phyloP scores from a whole-genome alignment of 2,888 invertebrate genomes.

The Vanessa cardui region DNA sequence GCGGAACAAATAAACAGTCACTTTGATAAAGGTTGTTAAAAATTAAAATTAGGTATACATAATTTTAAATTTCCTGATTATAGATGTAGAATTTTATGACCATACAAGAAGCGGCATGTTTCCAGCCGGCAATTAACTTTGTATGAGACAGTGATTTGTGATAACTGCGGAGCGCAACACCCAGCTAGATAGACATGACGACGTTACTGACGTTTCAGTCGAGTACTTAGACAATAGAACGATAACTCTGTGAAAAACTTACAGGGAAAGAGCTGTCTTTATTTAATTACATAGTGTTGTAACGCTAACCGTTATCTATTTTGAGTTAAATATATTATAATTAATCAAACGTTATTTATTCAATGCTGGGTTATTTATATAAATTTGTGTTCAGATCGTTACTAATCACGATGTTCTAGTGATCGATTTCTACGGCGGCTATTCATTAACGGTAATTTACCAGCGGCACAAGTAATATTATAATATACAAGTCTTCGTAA shows the following conservation, averaged over 20 bases:
- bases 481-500: no score
- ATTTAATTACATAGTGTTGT: slow-evolving; percentile 18
- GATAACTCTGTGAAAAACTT: slow-evolving; percentile 42
- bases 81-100: slow-evolving; percentile 1
- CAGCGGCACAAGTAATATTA: no score
- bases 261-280: slow-evolving; percentile 23
- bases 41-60: background rate
- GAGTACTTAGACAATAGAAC: slow-evolving; percentile 39
- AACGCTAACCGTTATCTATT: background rate
- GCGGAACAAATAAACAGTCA: slow-evolving; percentile 31
- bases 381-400: no score
- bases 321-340: no score
- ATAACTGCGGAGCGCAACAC: slow-evolving; percentile 28
- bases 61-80: background rate
- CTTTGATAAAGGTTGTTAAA: slow-evolving; percentile 11
- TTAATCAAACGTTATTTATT: no score
- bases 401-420: no score
- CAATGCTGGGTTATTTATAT: no score
- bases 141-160: slow-evolving; percentile 37
- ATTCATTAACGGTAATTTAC: no score
- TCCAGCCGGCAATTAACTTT: slow-evolving; percentile 36
- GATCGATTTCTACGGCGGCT: no score
- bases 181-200: slow-evolving; percentile 32
- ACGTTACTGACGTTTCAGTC: slow-evolving; percentile 32
- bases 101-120: slow-evolving; percentile 24